Conservation (phyloP, 1,140 invertebrate genomes). For the Drosophila nigromelanica region DNA sequence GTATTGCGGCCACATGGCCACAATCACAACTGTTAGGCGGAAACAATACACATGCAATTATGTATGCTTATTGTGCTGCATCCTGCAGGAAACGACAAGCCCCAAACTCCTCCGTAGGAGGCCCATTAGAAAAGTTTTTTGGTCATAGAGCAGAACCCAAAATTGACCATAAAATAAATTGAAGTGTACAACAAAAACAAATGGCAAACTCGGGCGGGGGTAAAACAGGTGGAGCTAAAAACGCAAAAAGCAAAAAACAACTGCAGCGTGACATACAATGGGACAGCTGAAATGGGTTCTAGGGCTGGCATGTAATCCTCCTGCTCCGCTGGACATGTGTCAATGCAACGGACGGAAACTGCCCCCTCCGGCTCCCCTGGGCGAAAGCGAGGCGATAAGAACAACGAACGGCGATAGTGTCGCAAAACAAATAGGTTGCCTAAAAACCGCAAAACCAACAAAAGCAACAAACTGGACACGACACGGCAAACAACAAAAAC, state of each 20-base stretch:
- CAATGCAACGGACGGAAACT: constrained; percentile 19
- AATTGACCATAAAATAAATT: constrained; percentile 67
- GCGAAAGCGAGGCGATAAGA: constrained; percentile 40
- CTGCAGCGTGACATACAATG: constrained; percentile 65
- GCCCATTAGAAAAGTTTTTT: constrained; percentile 61
- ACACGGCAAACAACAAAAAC: constrained; percentile 20
- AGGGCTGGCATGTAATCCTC: constrained; percentile 12
- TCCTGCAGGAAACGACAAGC: constrained; percentile 35
- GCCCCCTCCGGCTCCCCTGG: constrained; percentile 17
- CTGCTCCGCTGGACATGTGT: constrained; percentile 43
- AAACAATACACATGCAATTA: constrained; percentile 37
- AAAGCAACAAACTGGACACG: constrained; percentile 42
- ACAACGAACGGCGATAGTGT: constrained; percentile 56
- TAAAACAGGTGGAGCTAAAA: constrained; percentile 26
- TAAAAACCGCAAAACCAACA: constrained; percentile 66
- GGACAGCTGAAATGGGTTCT: constrained; percentile 62
- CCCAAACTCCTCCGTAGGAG: constrained; percentile 53
- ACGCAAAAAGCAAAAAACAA: constrained; percentile 42
- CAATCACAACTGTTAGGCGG: constrained; percentile 24
- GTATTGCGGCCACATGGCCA: background rate
- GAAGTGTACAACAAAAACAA: constrained; percentile 34
- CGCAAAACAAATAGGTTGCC: constrained; percentile 75
- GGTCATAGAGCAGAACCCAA: constrained; percentile 17
- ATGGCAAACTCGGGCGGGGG: constrained; percentile 10
- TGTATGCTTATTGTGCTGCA: constrained; percentile 42